Evolutionary conservation across 2,888 invertebrate genomes (phyloP), one percentile per base, ranked within the genome.

Genomic region (Seira musarum): DNA sequence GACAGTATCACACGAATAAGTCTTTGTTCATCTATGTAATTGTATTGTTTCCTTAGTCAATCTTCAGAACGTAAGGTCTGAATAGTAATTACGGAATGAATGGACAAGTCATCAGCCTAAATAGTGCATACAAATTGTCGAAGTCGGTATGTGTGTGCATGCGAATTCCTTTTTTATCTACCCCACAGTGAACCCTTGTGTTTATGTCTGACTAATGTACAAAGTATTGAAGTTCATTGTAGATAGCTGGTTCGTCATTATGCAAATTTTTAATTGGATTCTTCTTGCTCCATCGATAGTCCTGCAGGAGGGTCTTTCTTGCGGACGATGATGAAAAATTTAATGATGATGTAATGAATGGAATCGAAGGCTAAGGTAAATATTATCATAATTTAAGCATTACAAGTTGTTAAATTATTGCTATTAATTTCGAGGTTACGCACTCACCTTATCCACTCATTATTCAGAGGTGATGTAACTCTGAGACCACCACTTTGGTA

Each of bases 371-470:
- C 70, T 65, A 76, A 69, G 64, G 66, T 66, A 78, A 78, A 71
- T 61, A 78, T 78, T 78, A 76, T 76, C 49, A 78, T 78, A 78
- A 78, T 78, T 70, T 68, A 30, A 49, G 6, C 49, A 49, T 49
- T 49, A 49, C 15, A n/a, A 49, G 40, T 17, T 71, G 65, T 70
- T 60, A 78, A 65, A 24, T 71, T 22, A 70, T 53, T 77, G 66
- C 60, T 78, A 76, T 78, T 78, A 71, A 60, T 78, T 78, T 78
- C 77, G 77, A 78, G 77, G 77, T 65, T 78, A 66, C 66, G 65
- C 57, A 64, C 69, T 63, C 40, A 49, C 49, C 17, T 49, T 49
- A 49, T 15, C 15, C 49, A 49, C 49, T 49, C 49, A 49, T 49
- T 49, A 49, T 49, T n/a, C 49, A n/a, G 49, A 49, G 49, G 49